Base-by-base conservation (phyloP, 2,113 vertebrate genomes). In the Zapus hudsonius region DNA sequence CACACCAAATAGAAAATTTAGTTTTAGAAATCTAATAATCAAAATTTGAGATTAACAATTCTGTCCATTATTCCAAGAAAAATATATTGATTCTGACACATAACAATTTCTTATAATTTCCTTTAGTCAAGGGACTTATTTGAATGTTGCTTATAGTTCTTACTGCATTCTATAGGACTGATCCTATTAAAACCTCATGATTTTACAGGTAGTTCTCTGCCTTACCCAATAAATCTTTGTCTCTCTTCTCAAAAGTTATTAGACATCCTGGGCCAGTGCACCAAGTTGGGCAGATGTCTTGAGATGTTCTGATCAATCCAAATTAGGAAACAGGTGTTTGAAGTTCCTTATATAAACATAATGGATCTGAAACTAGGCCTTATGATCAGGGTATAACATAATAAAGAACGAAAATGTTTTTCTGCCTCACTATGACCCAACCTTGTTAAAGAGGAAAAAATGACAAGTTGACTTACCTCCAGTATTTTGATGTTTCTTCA, bases 231-330 rank as follows among this genome's bases (percentile, higher is more conserved):
- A 96, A 84, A 96, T 96, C 75, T 96, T 76, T 10, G 7, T 90
- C 97, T 95, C 80, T 95, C 67, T 83, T 94, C 84, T 89, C 90
- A 78, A 96, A 95, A 96, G 72, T 93, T 81, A 74, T 95, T 96
- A 94, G 78, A 80, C 70, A 95, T 97, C 78, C 90, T 96, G 90
- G 96, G 96, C 97, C 97, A 95, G 10, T 40, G 81, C 91, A 95
- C 97, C 96, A 97, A 95, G 89, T 93, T 79, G 78, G 92, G 89
- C 96, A 98, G 96, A 96, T 98, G 95, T 98, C 97, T 96, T 96
- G 95, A 96, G 95, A 94, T 94, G 91, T 95, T 78, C 95, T 2
- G 83, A 97, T 97, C 93, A 93, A 94, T 0, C 22, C 73, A 97
- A 95, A 96, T 97, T 95, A 97, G 94, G 94, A 92, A 88, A 67